phyloP scores from a whole-genome alignment of 2,113 vertebrate species.

The Tragelaphus buxtoni region DNA sequence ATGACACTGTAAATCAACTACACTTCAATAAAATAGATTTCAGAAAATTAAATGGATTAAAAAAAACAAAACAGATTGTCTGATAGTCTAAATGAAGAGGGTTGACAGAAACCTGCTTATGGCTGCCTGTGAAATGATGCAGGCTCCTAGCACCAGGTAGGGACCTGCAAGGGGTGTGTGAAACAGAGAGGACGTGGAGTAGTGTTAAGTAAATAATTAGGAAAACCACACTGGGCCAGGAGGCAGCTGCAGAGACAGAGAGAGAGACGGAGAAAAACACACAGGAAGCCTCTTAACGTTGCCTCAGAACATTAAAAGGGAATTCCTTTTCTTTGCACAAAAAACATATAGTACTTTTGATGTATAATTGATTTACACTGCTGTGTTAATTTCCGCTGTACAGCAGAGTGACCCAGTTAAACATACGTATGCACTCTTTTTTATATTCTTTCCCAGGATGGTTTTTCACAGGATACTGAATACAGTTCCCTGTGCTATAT shows the following conservation, averaged over 20 bases:
- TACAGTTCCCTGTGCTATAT: background rate
- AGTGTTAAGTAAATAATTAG: background rate
- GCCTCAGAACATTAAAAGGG: background rate
- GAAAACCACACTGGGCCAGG: background rate
- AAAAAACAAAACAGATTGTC: background rate
- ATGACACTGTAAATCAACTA: background rate
- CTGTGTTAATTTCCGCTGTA: background rate
- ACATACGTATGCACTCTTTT: too few species aligned
- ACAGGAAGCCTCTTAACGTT: background rate
- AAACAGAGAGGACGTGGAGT: background rate
- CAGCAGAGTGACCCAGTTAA: background rate
- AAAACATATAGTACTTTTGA: background rate
- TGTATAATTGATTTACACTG: background rate
- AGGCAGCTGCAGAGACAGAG: background rate
- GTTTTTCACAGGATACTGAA: background rate
- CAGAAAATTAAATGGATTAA: background rate
- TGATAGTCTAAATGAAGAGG: background rate
- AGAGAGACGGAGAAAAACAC: background rate
- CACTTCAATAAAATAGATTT: background rate
- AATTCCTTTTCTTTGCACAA: background rate
- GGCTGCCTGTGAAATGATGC: background rate
- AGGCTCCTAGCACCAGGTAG: background rate
- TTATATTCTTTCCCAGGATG: background rate
- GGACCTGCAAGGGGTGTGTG: background rate
- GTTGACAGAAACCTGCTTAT: fast-evolving